Base-by-base conservation (phyloP, 2,113 vertebrate genomes). In the Otus sunia region DNA sequence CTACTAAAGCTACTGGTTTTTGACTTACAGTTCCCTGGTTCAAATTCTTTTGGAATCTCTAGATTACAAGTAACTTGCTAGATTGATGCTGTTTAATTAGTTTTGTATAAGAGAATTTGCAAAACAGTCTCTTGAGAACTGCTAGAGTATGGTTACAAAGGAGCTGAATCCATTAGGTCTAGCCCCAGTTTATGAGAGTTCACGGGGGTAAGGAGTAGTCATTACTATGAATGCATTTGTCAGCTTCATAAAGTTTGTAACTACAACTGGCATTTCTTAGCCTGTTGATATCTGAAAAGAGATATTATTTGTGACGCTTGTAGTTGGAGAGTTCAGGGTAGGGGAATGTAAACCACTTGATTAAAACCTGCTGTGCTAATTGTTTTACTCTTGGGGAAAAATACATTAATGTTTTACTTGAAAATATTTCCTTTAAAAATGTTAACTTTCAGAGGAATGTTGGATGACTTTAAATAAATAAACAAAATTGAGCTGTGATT, bases 281-380 rank as follows among this genome's bases (percentile, higher is more conserved):
- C 67, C 63, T 79, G 55, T 86, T 92, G 79, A 37, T 97, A 88
- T 43, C 78, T 92, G 47, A 80, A 92, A 77, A 71, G 50, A 83
- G 47, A 79, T 25, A 83, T 68, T 90, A 52, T 92, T 93, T 96
- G 79, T 90, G 95, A 71, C 0, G 1, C 59, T 90, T 86, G 55
- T 62, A 76, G 50, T 56, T 93, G 75, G 69, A 91, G 81, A 88
- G 63, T 71, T 92, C 68, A 73, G 68, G 26, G 37, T 66, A 86
- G 26, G 67, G 50, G 72, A 94, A 90, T 71, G 55, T 80, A 94
- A 95, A 81, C 45, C n/a, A 67, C n/a, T 86, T 95, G 55, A 96
- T 96, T 95, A 90, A 95, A 96, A 90, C 92, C 85, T 94, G 78
- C 94, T 96, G 92, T 93, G 72, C 55, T 94, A 80, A 92, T 96